Percentiles rank a stretch among this genome's conserved stretches.
Evolutionary conservation across 2,888 invertebrate genomes (phyloP).

Genomic region (Fissipunctia ypsillon): DNA sequence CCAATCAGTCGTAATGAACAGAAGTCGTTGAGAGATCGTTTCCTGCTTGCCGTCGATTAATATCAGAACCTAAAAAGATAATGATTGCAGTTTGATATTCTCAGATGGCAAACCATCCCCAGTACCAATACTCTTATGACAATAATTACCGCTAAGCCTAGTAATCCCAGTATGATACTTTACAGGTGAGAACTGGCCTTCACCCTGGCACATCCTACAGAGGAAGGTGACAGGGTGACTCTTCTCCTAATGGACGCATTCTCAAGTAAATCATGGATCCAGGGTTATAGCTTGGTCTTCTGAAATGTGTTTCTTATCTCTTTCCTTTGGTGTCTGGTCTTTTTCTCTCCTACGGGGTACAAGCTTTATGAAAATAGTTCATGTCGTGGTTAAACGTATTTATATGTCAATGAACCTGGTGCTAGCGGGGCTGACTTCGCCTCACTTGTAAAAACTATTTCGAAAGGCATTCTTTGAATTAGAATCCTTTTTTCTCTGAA

Average conservation of each 20-base stretch:
- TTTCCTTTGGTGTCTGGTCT: background rate
- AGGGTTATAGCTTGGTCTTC: conserved; percentile 9
- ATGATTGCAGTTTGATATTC: background rate
- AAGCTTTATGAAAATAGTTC: too few relatives aligned
- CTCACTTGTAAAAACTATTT: too few relatives aligned
- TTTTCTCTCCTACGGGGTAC: too few relatives aligned
- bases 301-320: background rate
- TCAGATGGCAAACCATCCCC: background rate
- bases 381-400: too few relatives aligned
- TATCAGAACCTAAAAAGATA: background rate
- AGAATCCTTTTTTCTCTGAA: too few relatives aligned
- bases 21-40: background rate
- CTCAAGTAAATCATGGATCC: conserved; percentile 10
- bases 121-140: background rate
- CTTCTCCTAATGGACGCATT: conserved; percentile 6
- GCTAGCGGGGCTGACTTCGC: too few relatives aligned
- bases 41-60: background rate
- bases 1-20: background rate
- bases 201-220: conserved; percentile 48
- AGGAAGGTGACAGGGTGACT: conserved; percentile 33
- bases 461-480: too few relatives aligned
- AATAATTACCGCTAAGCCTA: background rate
- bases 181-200: conserved; percentile 49
- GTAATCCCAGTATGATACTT: conserved; percentile 3
- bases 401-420: too few relatives aligned